Evolutionary conservation across 64 coral and sea anemone genomes (phyloP), one percentile per base, ranked within the genome.

Genomic region (Stichodactyla mertensii): DNA sequence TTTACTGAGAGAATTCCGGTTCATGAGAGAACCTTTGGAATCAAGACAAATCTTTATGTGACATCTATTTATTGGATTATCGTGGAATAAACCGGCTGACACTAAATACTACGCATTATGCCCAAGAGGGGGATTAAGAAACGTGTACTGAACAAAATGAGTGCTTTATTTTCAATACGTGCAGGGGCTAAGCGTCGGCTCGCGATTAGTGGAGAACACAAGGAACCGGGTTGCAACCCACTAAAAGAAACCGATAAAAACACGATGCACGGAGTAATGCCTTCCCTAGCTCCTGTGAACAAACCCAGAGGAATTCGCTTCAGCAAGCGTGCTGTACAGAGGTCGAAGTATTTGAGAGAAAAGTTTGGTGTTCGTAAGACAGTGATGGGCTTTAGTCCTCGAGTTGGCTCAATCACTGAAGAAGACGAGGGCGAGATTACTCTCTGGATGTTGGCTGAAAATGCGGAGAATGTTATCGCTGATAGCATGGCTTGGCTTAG

Each of bases 371-470:
- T 81, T 19, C 78, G 78, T 20, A 81, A 81, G 15, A 81, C 78
- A 22, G 78, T 81, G 51, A 81, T 81, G 78, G 78, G 78, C 1
- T 81, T 81, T 81, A 81, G 78, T 54, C 78, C 78, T 53, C 78
- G 78, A 5, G 52, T 81, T 81, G 78, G 78, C 6, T 81, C 78
- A 4, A 81, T 81, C 12, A 81, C 78, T 20, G 78, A 81, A 55
- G 78, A 81, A 81, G 78, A 81, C 19, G 78, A 81, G 51, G 55
- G 26, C 51, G 78, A 81, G 78, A 81, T 81, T 20, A 81, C 51
- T 74, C 51, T 81, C n/a, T 81, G 78, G 78, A 81, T 52, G 78
- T 81, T 81, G 78, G 78, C 78, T 19, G 78, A 81, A 55, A 81
- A 81, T 81, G 78, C 78, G 6, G 78, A 81, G 78, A 53, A 81